phyloP scores from a whole-genome alignment of 2,113 vertebrate species.

The Nanorana parkeri region DNA sequence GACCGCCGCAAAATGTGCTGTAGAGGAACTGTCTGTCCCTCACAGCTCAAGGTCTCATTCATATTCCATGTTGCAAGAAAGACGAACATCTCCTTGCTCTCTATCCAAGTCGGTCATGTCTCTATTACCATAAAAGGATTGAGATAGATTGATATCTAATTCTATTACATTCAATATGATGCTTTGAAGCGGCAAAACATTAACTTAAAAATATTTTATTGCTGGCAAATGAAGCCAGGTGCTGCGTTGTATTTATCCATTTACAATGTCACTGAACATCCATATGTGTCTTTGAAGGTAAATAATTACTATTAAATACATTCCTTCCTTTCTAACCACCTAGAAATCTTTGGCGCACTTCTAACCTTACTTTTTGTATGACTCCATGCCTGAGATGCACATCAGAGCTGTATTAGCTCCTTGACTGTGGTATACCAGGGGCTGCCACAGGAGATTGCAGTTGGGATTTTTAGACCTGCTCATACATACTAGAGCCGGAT shows the following conservation, averaged over 20 bases:
- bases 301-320: too few species aligned
- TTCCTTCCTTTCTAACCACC: too few species aligned
- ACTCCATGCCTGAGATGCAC: too few species aligned
- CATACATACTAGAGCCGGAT: too few species aligned
- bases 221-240: neutral
- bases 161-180: slow-evolving; percentile 40
- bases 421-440: too few species aligned
- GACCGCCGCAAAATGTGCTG: slow-evolving; percentile 64
- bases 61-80: slow-evolving; percentile 50
- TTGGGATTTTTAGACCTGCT: too few species aligned
- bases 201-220: neutral
- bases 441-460: too few species aligned
- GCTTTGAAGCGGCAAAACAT: neutral
- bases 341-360: too few species aligned
- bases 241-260: neutral
- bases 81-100: slow-evolving; percentile 52
- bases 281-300: too few species aligned
- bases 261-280: too few species aligned
- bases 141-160: neutral
- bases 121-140: slow-evolving; percentile 45
- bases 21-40: slow-evolving; percentile 64
- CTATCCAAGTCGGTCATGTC: slow-evolving; percentile 6
- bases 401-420: too few species aligned
- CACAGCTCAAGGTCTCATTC: slow-evolving; percentile 60
- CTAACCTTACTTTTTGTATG: too few species aligned